Base-by-base conservation (phyloP, 2,888 invertebrate genomes). In the Amblyjoppa fuscipennis region DNA sequence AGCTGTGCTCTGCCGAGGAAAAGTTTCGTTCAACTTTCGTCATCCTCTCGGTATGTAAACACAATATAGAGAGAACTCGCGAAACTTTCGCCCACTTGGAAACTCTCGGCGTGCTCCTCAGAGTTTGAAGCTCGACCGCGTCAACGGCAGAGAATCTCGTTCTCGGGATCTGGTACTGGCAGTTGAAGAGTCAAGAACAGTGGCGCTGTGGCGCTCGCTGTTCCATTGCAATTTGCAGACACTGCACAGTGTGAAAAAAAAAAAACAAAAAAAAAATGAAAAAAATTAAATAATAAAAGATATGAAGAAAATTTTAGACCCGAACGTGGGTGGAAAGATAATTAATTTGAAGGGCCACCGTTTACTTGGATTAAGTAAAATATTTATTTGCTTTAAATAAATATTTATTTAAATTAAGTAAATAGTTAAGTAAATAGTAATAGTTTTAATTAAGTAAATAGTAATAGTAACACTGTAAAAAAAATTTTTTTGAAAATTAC, bases 101-200 rank as follows among this genome's bases (percentile, higher is more conserved):
- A 53, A 53, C 53, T 71, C 34, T 45, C 11, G 34, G n/a, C 20
- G 51, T 53, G 53, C 59, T 56, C 11, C 38, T 53, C 71, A 20
- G 71, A 71, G 71, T 71, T 53, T 38, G n/a, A 38, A 71, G 53
- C 53, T 71, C 70, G n/a, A 53, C 34, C 51, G 53, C 31, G 51
- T 71, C 11, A 41, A 71, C 70, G 31, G 56, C 4, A 13, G 25
- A 38, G 6, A 13, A 34, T 71, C 25, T n/a, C 51, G 13, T 53
- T 5, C 34, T 53, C 38, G 34, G 71, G 53, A 53, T 20, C 38
- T 71, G 53, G 53, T 53, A 45, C 28, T 16, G 45, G 59, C 13
- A 59, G 28, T 13, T 13, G 11, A 28, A 59, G 13, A 59, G 3
- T 25, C 3, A 3, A 49, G 45, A 49, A 49, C 3, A 49, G 45